phyloP scores from a whole-genome alignment of 2,797 vertebrate genomes.

The Sebastes iracundus region DNA sequence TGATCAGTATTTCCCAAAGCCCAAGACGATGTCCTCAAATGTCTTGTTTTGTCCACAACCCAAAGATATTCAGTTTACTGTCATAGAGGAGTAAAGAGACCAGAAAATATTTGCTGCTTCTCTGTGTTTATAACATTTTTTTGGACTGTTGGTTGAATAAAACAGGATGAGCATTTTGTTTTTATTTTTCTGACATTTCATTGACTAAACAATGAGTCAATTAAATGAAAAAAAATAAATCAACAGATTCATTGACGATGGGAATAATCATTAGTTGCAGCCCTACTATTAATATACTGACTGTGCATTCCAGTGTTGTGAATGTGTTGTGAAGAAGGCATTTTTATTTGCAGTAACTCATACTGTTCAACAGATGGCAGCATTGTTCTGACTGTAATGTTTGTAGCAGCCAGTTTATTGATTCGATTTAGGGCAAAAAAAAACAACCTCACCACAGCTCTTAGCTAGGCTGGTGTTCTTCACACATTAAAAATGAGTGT shows the following conservation, averaged over 20 bases:
- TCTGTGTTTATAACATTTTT: neutral
- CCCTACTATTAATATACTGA: no score
- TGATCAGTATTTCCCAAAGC: no score
- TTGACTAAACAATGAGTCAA: neutral
- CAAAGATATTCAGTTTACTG: no score
- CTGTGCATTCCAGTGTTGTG: no score
- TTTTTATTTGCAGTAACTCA: conserved; percentile 44
- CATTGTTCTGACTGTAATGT: conserved; percentile 10
- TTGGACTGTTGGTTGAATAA: neutral
- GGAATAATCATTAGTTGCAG: neutral
- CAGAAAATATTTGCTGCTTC: neutral
- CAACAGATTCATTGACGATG: neutral
- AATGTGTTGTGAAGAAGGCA: neutral
- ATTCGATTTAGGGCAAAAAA: conserved; percentile 8
- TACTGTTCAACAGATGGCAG: conserved; percentile 71
- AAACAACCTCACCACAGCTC: neutral
- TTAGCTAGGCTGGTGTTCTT: neutral
- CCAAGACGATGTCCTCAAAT: no score
- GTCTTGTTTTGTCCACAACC: no score
- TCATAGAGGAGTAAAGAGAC: no score
- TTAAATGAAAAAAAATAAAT: neutral
- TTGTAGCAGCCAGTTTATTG: neutral
- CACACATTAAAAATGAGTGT: neutral
- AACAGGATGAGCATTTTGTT: neutral
- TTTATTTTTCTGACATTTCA: neutral